phyloP scores from a whole-genome alignment of 2,113 vertebrate genomes.

The Leuciscus idus region DNA sequence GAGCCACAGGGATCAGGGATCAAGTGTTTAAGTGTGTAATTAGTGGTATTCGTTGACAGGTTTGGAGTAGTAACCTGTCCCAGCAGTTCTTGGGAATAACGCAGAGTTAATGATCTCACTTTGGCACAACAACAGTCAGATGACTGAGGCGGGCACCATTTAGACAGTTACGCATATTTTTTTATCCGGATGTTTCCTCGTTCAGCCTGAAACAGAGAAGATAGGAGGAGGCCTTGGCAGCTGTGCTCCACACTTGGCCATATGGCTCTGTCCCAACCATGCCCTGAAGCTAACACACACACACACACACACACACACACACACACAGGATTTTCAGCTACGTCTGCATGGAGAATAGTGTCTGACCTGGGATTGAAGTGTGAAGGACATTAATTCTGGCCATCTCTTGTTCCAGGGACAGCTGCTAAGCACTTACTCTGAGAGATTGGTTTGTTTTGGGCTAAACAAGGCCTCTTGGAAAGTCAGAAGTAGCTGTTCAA shows the following conservation, averaged over 20 bases:
- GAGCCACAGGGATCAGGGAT: not conserved
- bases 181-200: not conserved
- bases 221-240: not conserved
- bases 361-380: not conserved
- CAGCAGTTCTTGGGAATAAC: not conserved
- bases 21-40: slow-evolving; percentile 37
- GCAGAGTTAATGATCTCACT: slow-evolving; percentile 16
- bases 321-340: slow-evolving; percentile 4
- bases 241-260: slow-evolving; percentile 3
- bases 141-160: not conserved
- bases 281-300: slow-evolving; percentile 14
- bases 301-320: slow-evolving; percentile 3
- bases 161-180: not conserved
- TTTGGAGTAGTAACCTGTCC: slow-evolving; percentile 10
- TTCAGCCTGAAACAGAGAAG: not conserved
- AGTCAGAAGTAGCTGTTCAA: not conserved
- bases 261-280: not conserved
- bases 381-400: not conserved
- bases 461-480: not conserved
- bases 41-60: slow-evolving; percentile 23
- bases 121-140: slow-evolving; percentile 18
- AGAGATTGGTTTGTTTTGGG: not conserved
- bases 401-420: slow-evolving; percentile 7
- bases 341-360: slow-evolving; percentile 2
- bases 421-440: not conserved